phyloP scores from a whole-genome alignment of 2,797 vertebrate species.

The Ptychobarbus kaznakovi region DNA sequence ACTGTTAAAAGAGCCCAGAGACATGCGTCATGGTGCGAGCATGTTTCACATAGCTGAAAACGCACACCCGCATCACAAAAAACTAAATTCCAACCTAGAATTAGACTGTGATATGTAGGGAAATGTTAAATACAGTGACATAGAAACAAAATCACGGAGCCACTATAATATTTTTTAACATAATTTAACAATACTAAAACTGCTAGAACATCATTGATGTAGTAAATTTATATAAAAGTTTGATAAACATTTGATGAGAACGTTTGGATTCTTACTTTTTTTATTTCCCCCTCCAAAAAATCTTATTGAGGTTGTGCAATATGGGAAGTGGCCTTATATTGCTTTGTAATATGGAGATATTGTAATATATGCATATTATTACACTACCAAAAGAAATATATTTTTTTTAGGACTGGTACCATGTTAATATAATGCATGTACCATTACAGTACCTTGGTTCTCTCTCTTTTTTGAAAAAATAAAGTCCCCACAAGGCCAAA shows the following conservation, averaged over 20 bases:
- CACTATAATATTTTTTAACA: slow-evolving; percentile 44
- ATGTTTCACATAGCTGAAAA: slow-evolving; percentile 66
- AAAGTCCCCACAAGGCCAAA: not conserved
- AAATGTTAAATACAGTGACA: slow-evolving; percentile 8
- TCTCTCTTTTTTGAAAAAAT: no score
- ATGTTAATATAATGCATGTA: no score
- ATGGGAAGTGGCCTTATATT: slow-evolving; percentile 70
- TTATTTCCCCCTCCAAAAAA: not conserved
- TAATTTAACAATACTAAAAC: slow-evolving; percentile 3
- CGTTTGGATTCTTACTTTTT: not conserved
- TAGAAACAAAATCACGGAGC: slow-evolving; percentile 25
- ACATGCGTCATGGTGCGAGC: slow-evolving; percentile 66
- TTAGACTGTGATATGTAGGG: slow-evolving; percentile 68
- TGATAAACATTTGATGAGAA: not conserved
- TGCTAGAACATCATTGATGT: slow-evolving; percentile 9
- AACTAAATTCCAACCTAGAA: slow-evolving; percentile 65
- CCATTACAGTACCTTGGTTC: no score
- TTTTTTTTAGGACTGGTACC: no score
- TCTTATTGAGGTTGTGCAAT: slow-evolving; percentile 24
- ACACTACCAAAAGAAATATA: no score
- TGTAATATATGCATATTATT: no score
- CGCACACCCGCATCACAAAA: not conserved
- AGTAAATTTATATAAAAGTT: not conserved
- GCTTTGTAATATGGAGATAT: slow-evolving; percentile 75
- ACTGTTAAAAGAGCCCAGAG: slow-evolving; percentile 71